phyloP scores from a whole-genome alignment of 2,888 invertebrate genomes.

The Portevinia maculata region DNA sequence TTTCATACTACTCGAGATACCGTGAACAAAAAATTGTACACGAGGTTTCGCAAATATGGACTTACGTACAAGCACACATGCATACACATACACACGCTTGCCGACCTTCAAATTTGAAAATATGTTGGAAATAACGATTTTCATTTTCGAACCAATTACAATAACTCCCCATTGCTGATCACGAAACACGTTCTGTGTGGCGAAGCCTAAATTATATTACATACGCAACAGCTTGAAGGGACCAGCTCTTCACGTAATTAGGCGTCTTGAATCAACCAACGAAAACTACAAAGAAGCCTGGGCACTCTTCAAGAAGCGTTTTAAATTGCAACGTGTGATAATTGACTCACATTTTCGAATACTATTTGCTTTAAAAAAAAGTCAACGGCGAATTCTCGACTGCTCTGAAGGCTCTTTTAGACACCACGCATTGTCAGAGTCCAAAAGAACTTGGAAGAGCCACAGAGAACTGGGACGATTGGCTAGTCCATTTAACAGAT shows the following conservation, averaged over 20 bases:
- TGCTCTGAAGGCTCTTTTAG: background rate
- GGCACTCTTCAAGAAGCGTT: background rate
- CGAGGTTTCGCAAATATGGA: no score
- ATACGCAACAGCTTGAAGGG: background rate
- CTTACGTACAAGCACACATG: no score
- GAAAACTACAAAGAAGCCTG: slow-evolving; percentile 4
- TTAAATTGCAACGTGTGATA: background rate
- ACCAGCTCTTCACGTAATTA: background rate
- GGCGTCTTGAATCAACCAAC: slow-evolving; percentile 3
- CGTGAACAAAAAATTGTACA: no score
- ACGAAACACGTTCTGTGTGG: no score
- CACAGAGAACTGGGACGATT: no score
- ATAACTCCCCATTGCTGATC: no score
- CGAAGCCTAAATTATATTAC: slow-evolving; percentile 17
- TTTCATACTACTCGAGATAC: no score
- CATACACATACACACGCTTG: no score
- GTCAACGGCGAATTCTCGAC: slow-evolving; percentile 3
- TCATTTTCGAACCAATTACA: no score
- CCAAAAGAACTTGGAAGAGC: slow-evolving; percentile 13
- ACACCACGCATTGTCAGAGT: slow-evolving; percentile 7
- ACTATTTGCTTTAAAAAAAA: slow-evolving; percentile 8
- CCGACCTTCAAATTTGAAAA: no score
- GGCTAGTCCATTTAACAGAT: slow-evolving; percentile 4
- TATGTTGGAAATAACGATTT: no score
- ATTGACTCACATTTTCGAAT: no score